phyloP scores from a whole-genome alignment of 2,113 vertebrate species.

The Channa maculata region DNA sequence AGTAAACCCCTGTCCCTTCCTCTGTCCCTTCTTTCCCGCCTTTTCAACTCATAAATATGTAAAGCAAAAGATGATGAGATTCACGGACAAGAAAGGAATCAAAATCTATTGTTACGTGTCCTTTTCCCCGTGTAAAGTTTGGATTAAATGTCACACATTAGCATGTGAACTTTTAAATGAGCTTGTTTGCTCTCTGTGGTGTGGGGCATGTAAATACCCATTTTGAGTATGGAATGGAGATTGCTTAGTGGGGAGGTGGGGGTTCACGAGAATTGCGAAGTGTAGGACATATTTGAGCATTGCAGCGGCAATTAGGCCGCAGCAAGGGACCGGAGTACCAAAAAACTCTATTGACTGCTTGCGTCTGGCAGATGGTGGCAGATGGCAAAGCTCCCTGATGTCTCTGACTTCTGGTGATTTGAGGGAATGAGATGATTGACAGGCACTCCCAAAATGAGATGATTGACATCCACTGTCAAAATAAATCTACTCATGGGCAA shows the following conservation, averaged over 20 bases:
- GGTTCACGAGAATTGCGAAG: conserved; percentile 53
- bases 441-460: conserved; percentile 66
- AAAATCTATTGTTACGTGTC: conserved; percentile 88
- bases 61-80: conserved; percentile 82
- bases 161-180: conserved; percentile 92
- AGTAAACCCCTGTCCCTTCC: conserved; percentile 50
- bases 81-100: conserved; percentile 85
- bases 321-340: conserved; percentile 66
- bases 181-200: conserved; percentile 87
- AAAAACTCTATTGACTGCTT: conserved; percentile 74
- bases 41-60: conserved; percentile 86
- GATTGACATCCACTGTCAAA: conserved; percentile 77
- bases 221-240: conserved; percentile 77
- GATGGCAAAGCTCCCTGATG: conserved; percentile 72
- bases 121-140: conserved; percentile 89
- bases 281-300: conserved; percentile 67
- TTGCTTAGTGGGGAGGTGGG: conserved; percentile 39
- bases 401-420: conserved; percentile 63
- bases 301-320: conserved; percentile 76
- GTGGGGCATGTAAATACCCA: conserved; percentile 87
- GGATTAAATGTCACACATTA: conserved; percentile 91
- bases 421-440: conserved; percentile 74
- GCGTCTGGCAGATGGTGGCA: conserved; percentile 60
- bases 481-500: conserved; percentile 68
- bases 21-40: conserved; percentile 57